phyloP scores from a whole-genome alignment of 2,113 vertebrate genomes.

The Leucosticte australis region DNA sequence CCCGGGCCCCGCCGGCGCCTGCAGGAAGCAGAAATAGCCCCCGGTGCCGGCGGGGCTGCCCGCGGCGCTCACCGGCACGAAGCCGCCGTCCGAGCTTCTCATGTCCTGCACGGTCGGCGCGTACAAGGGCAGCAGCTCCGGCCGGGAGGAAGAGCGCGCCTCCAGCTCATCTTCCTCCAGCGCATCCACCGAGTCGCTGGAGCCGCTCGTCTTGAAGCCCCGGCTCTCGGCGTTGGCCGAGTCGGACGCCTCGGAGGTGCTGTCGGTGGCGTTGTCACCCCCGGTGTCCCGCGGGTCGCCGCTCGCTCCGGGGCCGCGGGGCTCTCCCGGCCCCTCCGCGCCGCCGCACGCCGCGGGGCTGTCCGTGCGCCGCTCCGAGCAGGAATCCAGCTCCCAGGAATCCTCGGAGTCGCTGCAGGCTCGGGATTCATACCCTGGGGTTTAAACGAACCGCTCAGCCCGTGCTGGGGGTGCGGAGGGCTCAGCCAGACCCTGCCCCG shows the following conservation, averaged over 20 bases:
- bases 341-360: conserved; percentile 26
- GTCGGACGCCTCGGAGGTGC: conserved; percentile 81
- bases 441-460: neutral
- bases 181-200: conserved; percentile 88
- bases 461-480: neutral
- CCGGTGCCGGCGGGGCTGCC: no score
- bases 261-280: conserved; percentile 61
- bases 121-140: conserved; percentile 70
- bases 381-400: conserved; percentile 83
- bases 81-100: neutral
- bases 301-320: neutral
- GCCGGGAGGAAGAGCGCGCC: conserved; percentile 76
- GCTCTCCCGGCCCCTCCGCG: conserved; percentile 59
- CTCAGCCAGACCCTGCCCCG: neutral
- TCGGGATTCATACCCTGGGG: conserved; percentile 89
- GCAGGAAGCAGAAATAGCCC: conserved; percentile 3
- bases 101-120: conserved; percentile 70
- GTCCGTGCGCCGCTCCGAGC: conserved; percentile 72
- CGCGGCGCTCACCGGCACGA: no score
- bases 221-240: conserved; percentile 83
- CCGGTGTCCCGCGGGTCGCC: neutral
- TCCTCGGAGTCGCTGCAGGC: conserved; percentile 92
- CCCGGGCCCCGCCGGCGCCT: conserved; percentile 44
- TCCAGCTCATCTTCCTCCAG: conserved; percentile 86
- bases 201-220: conserved; percentile 85